Evolutionary conservation across 2,797 vertebrate species (phyloP), one percentile per base, ranked within the genome.

Genomic region (Leptatherina wallacei): DNA sequence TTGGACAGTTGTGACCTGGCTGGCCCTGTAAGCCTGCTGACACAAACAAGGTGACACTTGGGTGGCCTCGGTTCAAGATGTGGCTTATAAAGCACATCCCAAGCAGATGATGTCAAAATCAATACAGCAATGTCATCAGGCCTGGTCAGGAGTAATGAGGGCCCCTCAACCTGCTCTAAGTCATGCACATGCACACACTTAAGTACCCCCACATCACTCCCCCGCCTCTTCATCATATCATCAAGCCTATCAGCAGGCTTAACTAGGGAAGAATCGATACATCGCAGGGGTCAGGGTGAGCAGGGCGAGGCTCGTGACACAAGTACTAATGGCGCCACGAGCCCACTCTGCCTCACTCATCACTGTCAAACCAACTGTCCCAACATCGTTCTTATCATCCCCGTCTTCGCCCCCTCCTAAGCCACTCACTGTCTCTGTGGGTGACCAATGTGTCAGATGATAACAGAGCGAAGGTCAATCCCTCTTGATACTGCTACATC

Each of bases 81-180:
- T 30, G 11, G 51, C 52, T 60, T 68, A 79, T 59, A 70, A 80
- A 77, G 79, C 85, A 69, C 89, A 86, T 51, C 82, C 82, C 75
- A 64, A 85, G 66, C 78, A 88, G 88, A 90, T 91, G 88, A 92
- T 92, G 86, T 90, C 87, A 85, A 88, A 89, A 94, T 94, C 94
- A 93, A 93, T 94, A 91, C 10, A 71, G 65, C 84, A 87, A 87
- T 93, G 90, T 91, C 91, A 90, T 81, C 86, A 51, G 80, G 69
- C 70, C 59, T 20, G 70, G 74, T 57, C 71, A 57, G 78, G 82
- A 89, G 80, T 82, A 87, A 89, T 85, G 80, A 85, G 18, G 83
- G 55, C 12, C 69, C 82, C 75, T 69, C 75, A 36, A 29, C 78
- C 77, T 63, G 72, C 83, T 85, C 73, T 44, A 63, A 87, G 76